Evolutionary conservation across 2,113 vertebrate species (phyloP), one percentile per base, ranked within the genome.

Genomic region (Amblyopsis rosae): DNA sequence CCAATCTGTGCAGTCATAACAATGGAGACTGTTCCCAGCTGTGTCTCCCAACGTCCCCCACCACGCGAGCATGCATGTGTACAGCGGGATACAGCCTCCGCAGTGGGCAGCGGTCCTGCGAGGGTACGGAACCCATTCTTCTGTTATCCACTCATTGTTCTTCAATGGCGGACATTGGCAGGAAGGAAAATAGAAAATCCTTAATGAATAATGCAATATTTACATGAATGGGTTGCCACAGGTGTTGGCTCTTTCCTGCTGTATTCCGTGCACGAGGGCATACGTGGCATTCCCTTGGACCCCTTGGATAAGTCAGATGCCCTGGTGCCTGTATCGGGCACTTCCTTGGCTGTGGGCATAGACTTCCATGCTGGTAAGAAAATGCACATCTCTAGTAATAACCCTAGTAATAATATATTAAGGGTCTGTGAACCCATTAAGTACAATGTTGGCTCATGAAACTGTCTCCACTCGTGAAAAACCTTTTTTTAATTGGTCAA

Each of bases 21-120:
- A 99, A 99, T 0, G 98, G 98, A 0, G 97, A 97, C 85, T 99
- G 98, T 81, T 99, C 97, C 0, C 98, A 99, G 93, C 94, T 99
- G 83, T 99, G 98, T 73, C 95, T 99, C 5, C 96, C 96, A 72
- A 98, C 96, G 0, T 98, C 98, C 0, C 92, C 89, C 8, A 92
- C 81, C 4, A 92, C 94, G 17, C 93, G 95, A 11, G 92, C 96
- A 76, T 99, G 98, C 86, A 98, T 98, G 97, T 99, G 98, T 89
- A 99, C 98, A 0, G 98, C 98, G 0, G 98, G 98, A 55, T 99
- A 98, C 87, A 99, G 97, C 88, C 93, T 99, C 62, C 96, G 91
- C 80, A 95, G 90, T 0, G 98, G 94, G 12, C 94, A 98, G 77
- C 96, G 96, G 89, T 97, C 97, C 60, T 98, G 97, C 0, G 98